Evolutionary conservation across 2,888 invertebrate genomes (phyloP).

Genomic region (Caenorhabditis uteleia): DNA sequence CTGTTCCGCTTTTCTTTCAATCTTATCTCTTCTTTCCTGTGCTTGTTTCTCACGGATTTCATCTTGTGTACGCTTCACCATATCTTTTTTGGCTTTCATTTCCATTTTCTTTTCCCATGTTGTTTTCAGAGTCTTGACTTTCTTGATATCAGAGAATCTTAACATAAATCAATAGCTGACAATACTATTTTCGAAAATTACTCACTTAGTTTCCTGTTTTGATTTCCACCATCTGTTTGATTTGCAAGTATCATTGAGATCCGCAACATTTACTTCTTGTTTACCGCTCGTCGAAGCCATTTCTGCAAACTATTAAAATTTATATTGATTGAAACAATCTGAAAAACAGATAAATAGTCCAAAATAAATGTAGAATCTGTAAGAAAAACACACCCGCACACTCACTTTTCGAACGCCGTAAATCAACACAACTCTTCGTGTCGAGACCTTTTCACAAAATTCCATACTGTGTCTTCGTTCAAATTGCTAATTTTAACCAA

Average conservation of each 20-base stretch:
- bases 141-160: slow-evolving; percentile 51
- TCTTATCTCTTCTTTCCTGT: slow-evolving; percentile 42
- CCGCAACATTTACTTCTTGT: slow-evolving; percentile 3
- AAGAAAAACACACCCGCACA: too few relatives aligned
- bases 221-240: slow-evolving; percentile 41
- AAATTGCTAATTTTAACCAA: too few relatives aligned
- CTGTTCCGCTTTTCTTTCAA: slow-evolving; percentile 54
- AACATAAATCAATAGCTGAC: background rate
- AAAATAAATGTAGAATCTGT: too few relatives aligned
- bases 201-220: slow-evolving; percentile 29
- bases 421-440: too few relatives aligned
- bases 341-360: too few relatives aligned
- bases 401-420: too few relatives aligned
- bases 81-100: slow-evolving; percentile 47
- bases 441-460: too few relatives aligned
- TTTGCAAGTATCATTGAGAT: slow-evolving; percentile 33
- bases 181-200: background rate
- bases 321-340: background rate
- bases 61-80: slow-evolving; percentile 46
- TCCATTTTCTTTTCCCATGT: slow-evolving; percentile 62
- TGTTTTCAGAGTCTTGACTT: slow-evolving; percentile 52
- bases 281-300: slow-evolving; percentile 11
- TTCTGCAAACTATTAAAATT: slow-evolving; percentile 4
- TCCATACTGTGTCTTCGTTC: too few relatives aligned
- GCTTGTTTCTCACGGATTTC: slow-evolving; percentile 37